Conservation (phyloP, 2,888 invertebrate genomes). For the Celastrina argiolus region DNA sequence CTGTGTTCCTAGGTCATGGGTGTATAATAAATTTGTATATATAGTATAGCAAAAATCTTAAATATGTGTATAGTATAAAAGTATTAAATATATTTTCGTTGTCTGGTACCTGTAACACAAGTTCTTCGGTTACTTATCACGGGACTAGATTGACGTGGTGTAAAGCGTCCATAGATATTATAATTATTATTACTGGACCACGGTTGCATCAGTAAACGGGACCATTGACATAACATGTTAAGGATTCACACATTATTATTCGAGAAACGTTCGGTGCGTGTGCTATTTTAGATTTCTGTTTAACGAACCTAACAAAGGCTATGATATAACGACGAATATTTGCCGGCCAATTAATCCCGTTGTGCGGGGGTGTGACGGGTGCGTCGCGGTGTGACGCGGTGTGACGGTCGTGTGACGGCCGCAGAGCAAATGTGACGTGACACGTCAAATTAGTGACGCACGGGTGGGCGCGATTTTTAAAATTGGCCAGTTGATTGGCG, state of each 20-base stretch:
- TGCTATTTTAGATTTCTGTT: background rate
- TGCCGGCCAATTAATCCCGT: constrained; percentile 48
- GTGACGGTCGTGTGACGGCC: constrained; percentile 43
- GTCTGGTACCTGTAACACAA: no score
- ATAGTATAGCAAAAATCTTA: no score
- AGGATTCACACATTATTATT: background rate
- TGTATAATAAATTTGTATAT: no score
- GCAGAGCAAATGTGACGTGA: constrained; percentile 66
- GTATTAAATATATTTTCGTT: no score
- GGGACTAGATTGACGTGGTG: no score
- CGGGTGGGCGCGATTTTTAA: constrained; percentile 63
- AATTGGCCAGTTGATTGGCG: constrained; percentile 67
- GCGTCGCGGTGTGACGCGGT: constrained; percentile 35
- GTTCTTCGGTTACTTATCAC: no score
- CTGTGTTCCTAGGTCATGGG: no score
- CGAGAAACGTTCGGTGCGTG: background rate
- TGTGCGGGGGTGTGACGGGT: constrained; percentile 39
- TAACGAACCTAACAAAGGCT: constrained; percentile 20
- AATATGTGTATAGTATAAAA: no score
- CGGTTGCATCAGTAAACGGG: no score
- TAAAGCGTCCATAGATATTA: no score
- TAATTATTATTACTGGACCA: no score
- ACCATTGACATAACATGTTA: no score
- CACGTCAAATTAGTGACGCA: constrained; percentile 71
- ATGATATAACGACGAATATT: background rate